These are phyloP conservation scores for Acrossocheilus wenchowensis DNA, from an alignment of 2,797 vertebrate genomes.

Conservation along the genomic window DNA sequence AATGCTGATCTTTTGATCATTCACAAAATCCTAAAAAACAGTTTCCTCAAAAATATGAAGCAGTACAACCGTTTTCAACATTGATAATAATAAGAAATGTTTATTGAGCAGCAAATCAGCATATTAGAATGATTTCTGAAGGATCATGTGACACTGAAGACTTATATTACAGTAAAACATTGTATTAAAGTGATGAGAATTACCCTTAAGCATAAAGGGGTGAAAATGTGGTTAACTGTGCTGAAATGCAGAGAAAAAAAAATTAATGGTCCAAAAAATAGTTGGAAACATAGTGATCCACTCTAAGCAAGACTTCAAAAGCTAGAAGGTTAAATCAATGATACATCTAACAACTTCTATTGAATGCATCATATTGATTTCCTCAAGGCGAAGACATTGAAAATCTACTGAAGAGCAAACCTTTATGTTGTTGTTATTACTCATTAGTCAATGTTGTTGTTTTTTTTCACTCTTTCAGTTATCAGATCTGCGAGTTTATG, in stretches of 20 bases:
- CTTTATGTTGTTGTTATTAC: background rate
- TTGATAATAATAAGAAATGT: background rate
- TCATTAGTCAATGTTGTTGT: background rate
- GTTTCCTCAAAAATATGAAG: background rate
- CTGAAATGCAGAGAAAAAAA: background rate
- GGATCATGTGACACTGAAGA: background rate
- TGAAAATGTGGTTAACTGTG: background rate
- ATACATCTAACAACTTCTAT: background rate
- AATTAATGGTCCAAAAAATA: background rate
- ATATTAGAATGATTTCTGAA: background rate
- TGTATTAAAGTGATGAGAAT: background rate
- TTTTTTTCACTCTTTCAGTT: slow-evolving; percentile 74
- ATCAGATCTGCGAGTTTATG: slow-evolving; percentile 96
- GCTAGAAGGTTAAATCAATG: background rate
- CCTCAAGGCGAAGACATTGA: background rate
- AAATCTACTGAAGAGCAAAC: background rate
- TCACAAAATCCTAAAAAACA: background rate
- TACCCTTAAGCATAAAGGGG: background rate
- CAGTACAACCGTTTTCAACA: too few species aligned
- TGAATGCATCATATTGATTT: background rate
- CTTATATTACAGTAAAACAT: background rate
- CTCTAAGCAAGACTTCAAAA: slow-evolving; percentile 1
- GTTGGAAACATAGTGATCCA: background rate
- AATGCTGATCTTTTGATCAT: background rate
- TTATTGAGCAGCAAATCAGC: too few species aligned